Evolutionary conservation across 2,797 vertebrate species (phyloP), one percentile per base, ranked within the genome.

Genomic region (Sandelia bainsii): DNA sequence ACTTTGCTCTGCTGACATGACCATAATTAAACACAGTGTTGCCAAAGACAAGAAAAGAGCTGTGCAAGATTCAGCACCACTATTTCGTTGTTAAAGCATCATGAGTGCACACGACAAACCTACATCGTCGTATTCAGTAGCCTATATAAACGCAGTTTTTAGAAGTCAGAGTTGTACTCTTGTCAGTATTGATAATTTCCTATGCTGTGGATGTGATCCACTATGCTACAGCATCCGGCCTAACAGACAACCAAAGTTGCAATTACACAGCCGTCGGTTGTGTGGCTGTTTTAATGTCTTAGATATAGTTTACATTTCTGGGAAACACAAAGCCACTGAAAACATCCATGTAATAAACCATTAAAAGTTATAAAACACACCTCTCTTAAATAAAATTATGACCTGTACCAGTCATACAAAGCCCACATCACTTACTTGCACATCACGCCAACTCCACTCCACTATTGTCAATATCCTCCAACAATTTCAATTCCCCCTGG

Each of bases 381-480:
- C 8, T 17, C 3, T 23, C 6, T 20, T 20, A 23, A 40, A n/a
- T 19, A 34, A 12, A 32, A 52, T 46, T 1, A 57, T 25, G 48
- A 48, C 14, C 42, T 27, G 5, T n/a, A 23, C 3, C 6, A 48
- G 8, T 29, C 39, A 72, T 8, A 65, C 23, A 53, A 62, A 78
- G 27, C 32, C 78, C 84, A 62, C 56, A 82, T 59, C 63, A 89
- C 88, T 91, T 89, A 92, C 91, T 90, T 90, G 76, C 63, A 75
- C 83, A 71, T 25, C 66, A 72, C 72, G 64, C 57, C 70, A 76
- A 77, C 59, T 88, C 82, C 85, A 19, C 64, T 85, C 66, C 72
- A 54, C 52, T 58, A 17, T n/a, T 42, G 63, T 58, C 76, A 57
- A 32, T 39, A 75, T 75, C 63, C 74, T 81, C 62, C 79, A 66